A percentile compares a stretch with the other conserved stretches of the same genome.
These are phyloP conservation scores for Chaetodon trifasciatus DNA, from an alignment of 2,797 vertebrate species.

Conservation along the genomic window DNA sequence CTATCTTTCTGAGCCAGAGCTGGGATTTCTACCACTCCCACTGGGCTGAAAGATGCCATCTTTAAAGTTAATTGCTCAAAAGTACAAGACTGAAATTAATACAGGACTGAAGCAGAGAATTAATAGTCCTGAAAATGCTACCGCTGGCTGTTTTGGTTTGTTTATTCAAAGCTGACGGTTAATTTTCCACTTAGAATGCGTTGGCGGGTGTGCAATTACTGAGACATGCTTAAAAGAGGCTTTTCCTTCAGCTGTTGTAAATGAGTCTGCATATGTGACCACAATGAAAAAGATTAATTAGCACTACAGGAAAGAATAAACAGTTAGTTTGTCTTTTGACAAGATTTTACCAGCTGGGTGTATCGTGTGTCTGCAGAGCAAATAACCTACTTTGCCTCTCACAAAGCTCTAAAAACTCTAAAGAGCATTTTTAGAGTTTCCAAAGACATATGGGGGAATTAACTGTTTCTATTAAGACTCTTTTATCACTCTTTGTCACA, in stretches of 20 bases:
- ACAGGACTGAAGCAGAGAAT: constrained; percentile 23
- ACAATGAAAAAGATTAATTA: constrained; percentile 30
- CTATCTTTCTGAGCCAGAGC: not conserved
- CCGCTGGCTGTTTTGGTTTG: constrained; percentile 19
- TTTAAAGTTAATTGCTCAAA: constrained; percentile 38
- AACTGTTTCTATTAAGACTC: not conserved
- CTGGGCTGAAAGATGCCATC: not conserved
- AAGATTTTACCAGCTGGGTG: not conserved
- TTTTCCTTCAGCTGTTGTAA: constrained; percentile 26
- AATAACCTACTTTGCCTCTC: not conserved
- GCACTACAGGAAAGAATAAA: not conserved
- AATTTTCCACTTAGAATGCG: constrained; percentile 49
- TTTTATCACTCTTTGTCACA: not conserved
- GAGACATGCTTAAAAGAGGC: constrained; percentile 16
- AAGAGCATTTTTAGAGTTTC: no score
- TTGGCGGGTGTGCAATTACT: constrained; percentile 34
- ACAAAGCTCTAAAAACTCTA: not conserved
- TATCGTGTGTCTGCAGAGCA: constrained; percentile 13
- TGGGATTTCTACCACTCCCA: constrained; percentile 16
- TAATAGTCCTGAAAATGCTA: constrained; percentile 17
- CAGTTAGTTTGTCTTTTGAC: not conserved
- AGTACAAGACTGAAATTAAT: constrained; percentile 27
- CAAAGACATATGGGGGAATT: no score
- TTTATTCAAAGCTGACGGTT: constrained; percentile 29
- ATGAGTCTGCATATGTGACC: constrained; percentile 24